These are phyloP conservation scores for Lucilia cuprina DNA, from an alignment of 1,140 invertebrate genomes.

Conservation along the genomic window DNA sequence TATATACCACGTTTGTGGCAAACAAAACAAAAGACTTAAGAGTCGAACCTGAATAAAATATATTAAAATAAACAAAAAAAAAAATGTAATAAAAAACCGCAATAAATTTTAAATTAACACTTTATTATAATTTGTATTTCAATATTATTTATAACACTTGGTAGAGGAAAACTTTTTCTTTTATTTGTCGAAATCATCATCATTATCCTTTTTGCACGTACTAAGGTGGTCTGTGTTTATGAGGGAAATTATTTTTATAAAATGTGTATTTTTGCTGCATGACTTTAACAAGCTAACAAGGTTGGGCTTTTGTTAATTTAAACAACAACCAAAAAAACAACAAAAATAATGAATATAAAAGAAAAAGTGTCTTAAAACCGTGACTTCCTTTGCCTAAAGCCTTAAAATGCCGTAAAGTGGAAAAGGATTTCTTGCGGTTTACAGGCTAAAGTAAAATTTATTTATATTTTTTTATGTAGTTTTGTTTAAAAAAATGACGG, in stretches of 20 bases:
- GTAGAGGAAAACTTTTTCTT: no score
- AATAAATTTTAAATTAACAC: neutral
- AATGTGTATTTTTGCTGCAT: neutral
- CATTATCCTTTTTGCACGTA: slow-evolving; percentile 40
- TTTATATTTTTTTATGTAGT: no score
- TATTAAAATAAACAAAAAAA: neutral
- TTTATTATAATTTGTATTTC: neutral
- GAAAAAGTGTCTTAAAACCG: slow-evolving; percentile 33
- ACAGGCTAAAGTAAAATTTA: no score
- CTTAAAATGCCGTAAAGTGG: slow-evolving; percentile 29
- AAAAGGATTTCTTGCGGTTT: neutral
- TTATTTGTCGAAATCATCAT: slow-evolving; percentile 16
- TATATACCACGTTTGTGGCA: neutral
- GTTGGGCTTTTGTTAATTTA: neutral
- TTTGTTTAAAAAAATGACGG: slow-evolving; percentile 12
- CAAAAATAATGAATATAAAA: neutral
- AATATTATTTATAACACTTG: no score
- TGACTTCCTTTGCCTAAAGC: slow-evolving; percentile 39
- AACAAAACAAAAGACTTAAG: slow-evolving; percentile 38
- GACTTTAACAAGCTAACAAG: neutral
- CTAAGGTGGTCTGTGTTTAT: slow-evolving; percentile 19
- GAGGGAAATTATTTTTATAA: neutral
- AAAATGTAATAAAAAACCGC: neutral
- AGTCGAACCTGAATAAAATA: slow-evolving; percentile 1
- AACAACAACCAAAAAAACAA: no score